A percentile compares a stretch with the other conserved stretches of the same genome.
These are phyloP conservation scores for Ellobium chinense DNA, from an alignment of 2,888 invertebrate species.

Conservation along the genomic window DNA sequence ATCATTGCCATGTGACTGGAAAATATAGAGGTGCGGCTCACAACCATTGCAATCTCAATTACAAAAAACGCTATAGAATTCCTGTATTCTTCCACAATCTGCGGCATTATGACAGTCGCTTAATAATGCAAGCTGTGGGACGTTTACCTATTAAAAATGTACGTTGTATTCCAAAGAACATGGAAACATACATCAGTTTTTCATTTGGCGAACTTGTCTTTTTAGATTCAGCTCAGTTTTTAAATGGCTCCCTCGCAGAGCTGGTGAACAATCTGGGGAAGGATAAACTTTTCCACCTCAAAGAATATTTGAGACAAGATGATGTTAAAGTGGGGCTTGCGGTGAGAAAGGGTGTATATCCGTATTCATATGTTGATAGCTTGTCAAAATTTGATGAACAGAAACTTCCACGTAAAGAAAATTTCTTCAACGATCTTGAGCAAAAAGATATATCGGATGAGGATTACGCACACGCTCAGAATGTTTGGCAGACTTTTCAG, in stretches of 20 bases:
- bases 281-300: background rate
- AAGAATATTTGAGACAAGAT: background rate
- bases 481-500: background rate
- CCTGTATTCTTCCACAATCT: conserved; percentile 14
- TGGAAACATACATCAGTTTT: background rate
- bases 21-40: background rate
- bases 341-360: conserved; percentile 1
- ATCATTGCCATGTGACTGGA: background rate
- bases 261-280: background rate
- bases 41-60: background rate
- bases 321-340: background rate
- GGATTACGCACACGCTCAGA: background rate
- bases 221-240: background rate
- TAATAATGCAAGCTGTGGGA: background rate
- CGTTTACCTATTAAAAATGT: conserved; percentile 15
- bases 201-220: background rate
- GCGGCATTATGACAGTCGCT: background rate
- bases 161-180: conserved; percentile 13
- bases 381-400: background rate
- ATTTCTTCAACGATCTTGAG: background rate
- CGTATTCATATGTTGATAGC: background rate
- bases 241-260: background rate
- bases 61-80: background rate
- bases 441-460: background rate
- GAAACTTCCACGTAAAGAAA: background rate